phyloP scores from a whole-genome alignment of 2,113 vertebrate genomes.

The Myodes glareolus region DNA sequence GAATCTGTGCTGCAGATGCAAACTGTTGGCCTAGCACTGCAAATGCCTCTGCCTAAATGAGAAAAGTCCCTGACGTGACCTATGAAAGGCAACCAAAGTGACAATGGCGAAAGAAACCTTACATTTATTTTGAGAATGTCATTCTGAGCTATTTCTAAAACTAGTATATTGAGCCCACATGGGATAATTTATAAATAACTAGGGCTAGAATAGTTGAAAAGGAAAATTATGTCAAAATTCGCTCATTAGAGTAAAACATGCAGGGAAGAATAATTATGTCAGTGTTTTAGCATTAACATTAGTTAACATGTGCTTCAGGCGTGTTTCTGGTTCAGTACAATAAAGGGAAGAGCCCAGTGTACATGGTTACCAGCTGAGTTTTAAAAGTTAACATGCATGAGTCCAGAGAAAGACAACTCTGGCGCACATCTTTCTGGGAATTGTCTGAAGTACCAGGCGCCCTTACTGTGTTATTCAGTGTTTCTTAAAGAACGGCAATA shows the following conservation, averaged over 20 bases:
- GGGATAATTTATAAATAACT: constrained; percentile 18
- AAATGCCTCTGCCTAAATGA: not conserved
- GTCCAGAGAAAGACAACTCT: constrained; percentile 23
- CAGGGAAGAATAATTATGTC: not conserved
- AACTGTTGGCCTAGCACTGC: not conserved
- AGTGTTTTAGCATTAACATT: constrained; percentile 11
- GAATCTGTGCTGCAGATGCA: constrained; percentile 66
- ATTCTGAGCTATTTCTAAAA: constrained; percentile 26
- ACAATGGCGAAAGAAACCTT: constrained; percentile 32
- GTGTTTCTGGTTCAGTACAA: not conserved
- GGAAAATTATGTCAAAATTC: constrained; percentile 46
- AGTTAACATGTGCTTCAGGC: constrained; percentile 34
- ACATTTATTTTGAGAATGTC: constrained; percentile 47
- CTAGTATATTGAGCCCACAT: not conserved
- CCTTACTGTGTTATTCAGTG: not conserved
- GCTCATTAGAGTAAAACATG: not conserved
- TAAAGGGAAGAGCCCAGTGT: constrained; percentile 16
- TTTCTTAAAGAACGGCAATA: not conserved
- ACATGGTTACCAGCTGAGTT: not conserved
- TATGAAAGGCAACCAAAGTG: constrained; percentile 54
- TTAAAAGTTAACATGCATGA: constrained; percentile 15
- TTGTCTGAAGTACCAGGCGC: not conserved
- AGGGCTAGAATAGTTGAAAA: not conserved
- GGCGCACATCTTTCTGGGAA: not conserved
- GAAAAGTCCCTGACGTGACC: constrained; percentile 35